A percentile compares a stretch with the other conserved stretches of the same genome.
Conservation (phyloP, 2,888 invertebrate genomes). For the Parnassius smintheus region DNA sequence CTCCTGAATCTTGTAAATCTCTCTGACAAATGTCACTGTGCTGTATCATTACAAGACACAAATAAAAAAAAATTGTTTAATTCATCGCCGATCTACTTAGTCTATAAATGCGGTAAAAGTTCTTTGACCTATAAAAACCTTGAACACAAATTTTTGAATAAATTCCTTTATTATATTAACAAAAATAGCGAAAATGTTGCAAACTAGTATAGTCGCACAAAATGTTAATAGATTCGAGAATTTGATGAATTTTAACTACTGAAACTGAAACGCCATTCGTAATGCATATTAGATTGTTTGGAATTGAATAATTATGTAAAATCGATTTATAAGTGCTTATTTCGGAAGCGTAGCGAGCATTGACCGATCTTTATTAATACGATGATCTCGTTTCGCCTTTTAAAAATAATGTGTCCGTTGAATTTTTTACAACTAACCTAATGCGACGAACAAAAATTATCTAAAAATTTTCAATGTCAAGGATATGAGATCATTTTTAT, state of each 20-base stretch:
- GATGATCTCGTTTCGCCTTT: constrained; percentile 40
- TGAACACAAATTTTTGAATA: no score
- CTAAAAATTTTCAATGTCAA: constrained; percentile 10
- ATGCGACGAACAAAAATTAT: constrained; percentile 15
- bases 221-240: constrained; percentile 2
- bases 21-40: no score
- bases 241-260: constrained; percentile 7
- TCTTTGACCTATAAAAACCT: no score
- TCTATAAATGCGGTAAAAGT: no score
- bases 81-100: no score
- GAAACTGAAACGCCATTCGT: neutral
- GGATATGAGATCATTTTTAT: constrained; percentile 7
- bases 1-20: no score
- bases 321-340: constrained; percentile 20
- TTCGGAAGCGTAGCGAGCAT: constrained; percentile 32
- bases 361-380: constrained; percentile 33
- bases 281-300: constrained; percentile 10
- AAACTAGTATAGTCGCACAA: neutral
- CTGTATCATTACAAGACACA: no score
- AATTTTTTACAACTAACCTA: constrained; percentile 32
- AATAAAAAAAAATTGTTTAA: no score
- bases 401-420: constrained; percentile 42
- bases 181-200: no score
- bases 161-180: no score
- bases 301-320: constrained; percentile 27